These are phyloP conservation scores for Upupa epops DNA, from an alignment of 2,113 vertebrate genomes.

Conservation along the genomic window DNA sequence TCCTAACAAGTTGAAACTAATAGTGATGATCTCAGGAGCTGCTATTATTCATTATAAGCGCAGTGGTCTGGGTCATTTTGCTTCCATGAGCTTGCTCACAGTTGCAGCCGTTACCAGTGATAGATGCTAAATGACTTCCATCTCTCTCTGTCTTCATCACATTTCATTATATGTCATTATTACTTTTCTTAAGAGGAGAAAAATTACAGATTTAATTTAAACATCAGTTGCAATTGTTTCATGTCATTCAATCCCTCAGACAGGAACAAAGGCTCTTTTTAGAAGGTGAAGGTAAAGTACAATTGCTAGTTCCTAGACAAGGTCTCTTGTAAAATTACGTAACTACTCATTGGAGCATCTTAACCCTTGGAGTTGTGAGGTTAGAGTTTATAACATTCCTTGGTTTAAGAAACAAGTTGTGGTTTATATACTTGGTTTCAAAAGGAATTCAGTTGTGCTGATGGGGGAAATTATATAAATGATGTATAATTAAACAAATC, in stretches of 20 bases:
- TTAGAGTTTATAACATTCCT: background rate
- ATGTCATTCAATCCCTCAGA: background rate
- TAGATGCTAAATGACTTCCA: background rate
- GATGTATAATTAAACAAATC: background rate
- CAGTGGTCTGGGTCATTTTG: background rate
- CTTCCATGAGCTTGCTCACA: background rate
- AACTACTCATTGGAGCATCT: background rate
- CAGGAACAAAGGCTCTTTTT: background rate
- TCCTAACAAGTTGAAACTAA: background rate
- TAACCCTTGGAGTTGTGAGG: background rate
- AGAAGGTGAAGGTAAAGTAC: background rate
- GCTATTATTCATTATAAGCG: background rate
- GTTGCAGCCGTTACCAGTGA: background rate
- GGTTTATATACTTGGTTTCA: background rate
- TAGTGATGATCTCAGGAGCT: background rate
- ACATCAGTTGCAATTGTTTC: background rate
- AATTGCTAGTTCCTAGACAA: background rate
- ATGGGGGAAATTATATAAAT: background rate
- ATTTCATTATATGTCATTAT: background rate
- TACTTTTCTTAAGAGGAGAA: background rate
- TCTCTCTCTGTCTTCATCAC: background rate
- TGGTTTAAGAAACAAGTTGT: background rate
- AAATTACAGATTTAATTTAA: constrained; percentile 20
- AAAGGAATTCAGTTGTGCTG: background rate
- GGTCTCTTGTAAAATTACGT: background rate